phyloP scores from a whole-genome alignment of 1,140 invertebrate genomes.

The Eufriesea mexicana region DNA sequence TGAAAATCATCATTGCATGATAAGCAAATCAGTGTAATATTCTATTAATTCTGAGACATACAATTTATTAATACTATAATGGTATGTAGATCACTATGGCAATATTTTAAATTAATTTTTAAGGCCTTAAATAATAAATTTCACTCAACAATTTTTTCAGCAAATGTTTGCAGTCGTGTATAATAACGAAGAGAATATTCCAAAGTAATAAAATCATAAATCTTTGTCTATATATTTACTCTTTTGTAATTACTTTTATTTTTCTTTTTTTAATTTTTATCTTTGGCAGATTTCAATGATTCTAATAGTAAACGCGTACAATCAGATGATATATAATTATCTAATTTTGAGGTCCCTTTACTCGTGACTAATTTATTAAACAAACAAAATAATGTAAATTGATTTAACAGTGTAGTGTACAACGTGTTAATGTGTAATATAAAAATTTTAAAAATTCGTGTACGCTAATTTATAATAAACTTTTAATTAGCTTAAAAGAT shows the following conservation, averaged over 20 bases:
- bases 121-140: slow-evolving; percentile 76
- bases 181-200: slow-evolving; percentile 69
- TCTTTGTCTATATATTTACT: neutral
- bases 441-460: slow-evolving; percentile 59
- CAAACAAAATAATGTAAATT: slow-evolving; percentile 52
- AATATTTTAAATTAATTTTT: slow-evolving; percentile 77
- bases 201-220: slow-evolving; percentile 78
- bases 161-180: slow-evolving; percentile 75
- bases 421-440: slow-evolving; percentile 42
- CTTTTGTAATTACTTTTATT: neutral
- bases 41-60: slow-evolving; percentile 66
- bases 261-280: neutral
- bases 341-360: slow-evolving; percentile 50
- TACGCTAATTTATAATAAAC: slow-evolving; percentile 49
- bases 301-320: slow-evolving; percentile 23
- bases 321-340: slow-evolving; percentile 51
- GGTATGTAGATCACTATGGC: slow-evolving; percentile 72
- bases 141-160: slow-evolving; percentile 77
- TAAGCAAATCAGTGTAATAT: slow-evolving; percentile 51
- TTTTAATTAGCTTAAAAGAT: slow-evolving; percentile 38
- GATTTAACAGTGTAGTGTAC: slow-evolving; percentile 45
- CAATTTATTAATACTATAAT: slow-evolving; percentile 77
- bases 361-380: slow-evolving; percentile 54
- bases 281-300: slow-evolving; percentile 25
- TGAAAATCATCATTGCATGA: slow-evolving; percentile 34